Conservation (phyloP, 2,888 invertebrate species). For the Tetanocera ferruginea region DNA sequence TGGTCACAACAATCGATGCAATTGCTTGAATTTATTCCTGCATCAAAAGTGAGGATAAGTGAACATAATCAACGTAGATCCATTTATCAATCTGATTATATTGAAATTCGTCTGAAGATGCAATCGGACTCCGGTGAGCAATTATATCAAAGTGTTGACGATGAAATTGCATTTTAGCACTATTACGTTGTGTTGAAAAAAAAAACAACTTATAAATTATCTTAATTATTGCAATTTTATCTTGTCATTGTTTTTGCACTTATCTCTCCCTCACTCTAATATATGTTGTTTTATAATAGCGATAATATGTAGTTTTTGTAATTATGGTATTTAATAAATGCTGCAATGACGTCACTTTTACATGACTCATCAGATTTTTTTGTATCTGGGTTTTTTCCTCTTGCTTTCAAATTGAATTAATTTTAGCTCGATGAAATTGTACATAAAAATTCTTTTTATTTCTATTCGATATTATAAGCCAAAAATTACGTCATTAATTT, state of each 20-base stretch:
- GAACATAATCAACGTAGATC: slow-evolving; percentile 50
- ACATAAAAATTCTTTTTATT: too few relatives aligned
- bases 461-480: too few relatives aligned
- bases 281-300: too few relatives aligned
- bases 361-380: too few relatives aligned
- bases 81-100: slow-evolving; percentile 60
- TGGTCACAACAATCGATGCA: slow-evolving; percentile 51
- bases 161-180: background rate
- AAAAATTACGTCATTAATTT: too few relatives aligned
- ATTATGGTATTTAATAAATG: too few relatives aligned
- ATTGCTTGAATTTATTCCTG: slow-evolving; percentile 62
- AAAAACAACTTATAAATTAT: background rate
- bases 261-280: background rate
- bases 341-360: too few relatives aligned
- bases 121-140: slow-evolving; percentile 11
- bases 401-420: too few relatives aligned
- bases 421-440: too few relatives aligned
- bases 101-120: slow-evolving; percentile 56
- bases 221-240: background rate
- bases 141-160: background rate
- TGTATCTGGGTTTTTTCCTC: too few relatives aligned
- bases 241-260: background rate
- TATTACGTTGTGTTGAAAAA: background rate
- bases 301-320: too few relatives aligned
- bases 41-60: slow-evolving; percentile 53